Conservation (phyloP, 2,113 vertebrate genomes). For the Rissa tridactyla region DNA sequence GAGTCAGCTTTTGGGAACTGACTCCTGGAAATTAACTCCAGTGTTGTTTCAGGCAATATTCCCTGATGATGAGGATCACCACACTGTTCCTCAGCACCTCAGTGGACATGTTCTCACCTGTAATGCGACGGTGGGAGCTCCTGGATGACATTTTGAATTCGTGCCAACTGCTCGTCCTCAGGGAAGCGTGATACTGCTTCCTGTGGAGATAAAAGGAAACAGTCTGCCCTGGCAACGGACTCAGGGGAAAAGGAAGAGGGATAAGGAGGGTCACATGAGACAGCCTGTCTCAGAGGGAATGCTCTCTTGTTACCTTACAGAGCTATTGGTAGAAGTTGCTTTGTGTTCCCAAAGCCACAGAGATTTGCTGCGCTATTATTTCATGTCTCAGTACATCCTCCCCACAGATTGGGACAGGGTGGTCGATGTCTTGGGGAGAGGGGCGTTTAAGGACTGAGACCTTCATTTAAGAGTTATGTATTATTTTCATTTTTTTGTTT, state of each 20-base stretch:
- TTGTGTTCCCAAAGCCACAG: neutral
- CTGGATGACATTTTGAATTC: slow-evolving; percentile 88
- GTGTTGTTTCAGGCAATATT: neutral
- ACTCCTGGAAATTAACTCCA: neutral
- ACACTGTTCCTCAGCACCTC: neutral
- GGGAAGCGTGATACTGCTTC: slow-evolving; percentile 83
- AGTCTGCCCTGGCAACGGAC: neutral
- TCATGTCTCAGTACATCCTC: neutral
- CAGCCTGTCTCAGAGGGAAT: neutral
- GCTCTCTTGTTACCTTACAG: neutral
- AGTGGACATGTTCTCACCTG: slow-evolving; percentile 74
- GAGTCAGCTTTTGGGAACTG: neutral
- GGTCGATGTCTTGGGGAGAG: neutral
- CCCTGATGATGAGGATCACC: neutral
- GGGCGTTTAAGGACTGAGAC: neutral
- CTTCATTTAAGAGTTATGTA: neutral
- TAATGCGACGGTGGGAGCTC: slow-evolving; percentile 92
- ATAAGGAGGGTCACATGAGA: neutral
- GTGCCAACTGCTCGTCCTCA: slow-evolving; percentile 83
- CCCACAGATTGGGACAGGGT: neutral
- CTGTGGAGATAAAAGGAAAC: slow-evolving; percentile 56
- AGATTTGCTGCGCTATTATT: neutral
- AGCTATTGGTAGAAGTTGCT: neutral
- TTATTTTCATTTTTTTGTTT: neutral
- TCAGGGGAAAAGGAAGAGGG: slow-evolving; percentile 6